These are phyloP conservation scores for Colaptes auratus DNA, from an alignment of 2,113 vertebrate genomes.

Conservation along the genomic window DNA sequence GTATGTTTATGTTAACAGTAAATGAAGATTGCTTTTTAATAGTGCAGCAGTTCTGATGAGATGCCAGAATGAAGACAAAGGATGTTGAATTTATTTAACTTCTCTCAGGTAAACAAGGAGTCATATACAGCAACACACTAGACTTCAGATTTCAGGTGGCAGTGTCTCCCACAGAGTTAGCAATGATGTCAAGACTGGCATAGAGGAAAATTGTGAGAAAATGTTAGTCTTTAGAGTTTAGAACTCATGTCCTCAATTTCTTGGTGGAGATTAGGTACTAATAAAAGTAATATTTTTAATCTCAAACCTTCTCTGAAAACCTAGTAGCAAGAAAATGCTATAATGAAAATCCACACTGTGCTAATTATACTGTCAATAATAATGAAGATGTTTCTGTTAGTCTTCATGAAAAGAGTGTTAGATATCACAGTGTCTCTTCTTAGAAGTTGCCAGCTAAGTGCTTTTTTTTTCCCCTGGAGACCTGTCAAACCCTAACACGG, in stretches of 20 bases:
- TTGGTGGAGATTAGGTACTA: conserved; percentile 18
- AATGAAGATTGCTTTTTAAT: neutral
- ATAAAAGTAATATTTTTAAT: conserved; percentile 1
- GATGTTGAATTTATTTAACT: neutral
- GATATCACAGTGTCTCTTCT: neutral
- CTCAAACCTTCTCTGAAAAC: conserved; percentile 9
- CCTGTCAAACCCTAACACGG: conserved; percentile 9
- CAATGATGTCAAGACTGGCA: neutral
- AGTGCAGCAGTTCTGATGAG: neutral
- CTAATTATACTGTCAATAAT: conserved; percentile 19
- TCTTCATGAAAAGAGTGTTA: conserved; percentile 39
- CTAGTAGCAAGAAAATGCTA: conserved; percentile 29
- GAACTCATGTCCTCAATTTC: neutral
- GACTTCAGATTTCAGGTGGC: neutral
- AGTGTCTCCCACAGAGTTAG: neutral
- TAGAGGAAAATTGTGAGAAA: neutral
- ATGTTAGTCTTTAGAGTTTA: neutral
- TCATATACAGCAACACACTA: neutral
- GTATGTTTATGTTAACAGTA: neutral
- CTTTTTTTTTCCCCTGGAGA: conserved; percentile 7
- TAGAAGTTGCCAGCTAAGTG: conserved; percentile 24
- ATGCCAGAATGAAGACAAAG: neutral
- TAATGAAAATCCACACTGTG: conserved; percentile 30
- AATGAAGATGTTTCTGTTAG: conserved; percentile 43
- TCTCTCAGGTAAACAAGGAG: neutral